phyloP scores from a whole-genome alignment of 2,113 vertebrate species.

The Rhinoderma darwinii region DNA sequence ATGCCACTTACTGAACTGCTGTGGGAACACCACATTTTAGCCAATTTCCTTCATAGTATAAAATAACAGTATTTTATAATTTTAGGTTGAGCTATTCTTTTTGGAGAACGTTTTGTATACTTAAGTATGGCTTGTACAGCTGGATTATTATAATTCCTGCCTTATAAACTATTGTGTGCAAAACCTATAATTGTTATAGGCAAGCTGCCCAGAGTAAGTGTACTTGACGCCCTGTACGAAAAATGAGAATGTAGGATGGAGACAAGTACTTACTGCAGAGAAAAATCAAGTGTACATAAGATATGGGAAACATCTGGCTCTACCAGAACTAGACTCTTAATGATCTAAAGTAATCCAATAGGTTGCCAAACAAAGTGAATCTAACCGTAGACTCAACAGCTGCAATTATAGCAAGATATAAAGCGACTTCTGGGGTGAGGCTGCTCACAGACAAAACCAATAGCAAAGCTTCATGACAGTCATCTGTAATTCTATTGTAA shows the following conservation, averaged over 20 bases:
- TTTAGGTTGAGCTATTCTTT: background rate
- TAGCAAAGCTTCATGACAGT: too few relatives aligned
- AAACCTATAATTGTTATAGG: slow-evolving; percentile 6
- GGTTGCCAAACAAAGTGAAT: background rate
- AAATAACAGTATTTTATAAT: background rate
- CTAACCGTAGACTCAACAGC: too few relatives aligned
- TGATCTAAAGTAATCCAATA: background rate
- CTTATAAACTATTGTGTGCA: slow-evolving; percentile 5
- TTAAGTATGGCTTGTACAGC: background rate
- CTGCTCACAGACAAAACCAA: too few relatives aligned
- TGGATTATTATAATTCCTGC: background rate
- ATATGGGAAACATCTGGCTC: background rate
- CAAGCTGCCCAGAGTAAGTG: background rate
- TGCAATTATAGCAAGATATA: background rate
- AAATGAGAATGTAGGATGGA: background rate
- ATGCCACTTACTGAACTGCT: background rate
- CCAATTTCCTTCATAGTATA: background rate
- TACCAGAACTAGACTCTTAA: background rate
- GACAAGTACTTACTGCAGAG: background rate
- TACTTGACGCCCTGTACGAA: background rate
- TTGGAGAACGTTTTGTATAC: background rate
- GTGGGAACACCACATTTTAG: background rate
- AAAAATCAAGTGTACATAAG: background rate
- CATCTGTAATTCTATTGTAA: too few relatives aligned
- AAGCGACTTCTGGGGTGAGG: background rate